phyloP scores from a whole-genome alignment of 53 echinoderm and acorn worm genomes.

The Arbacia lixula region DNA sequence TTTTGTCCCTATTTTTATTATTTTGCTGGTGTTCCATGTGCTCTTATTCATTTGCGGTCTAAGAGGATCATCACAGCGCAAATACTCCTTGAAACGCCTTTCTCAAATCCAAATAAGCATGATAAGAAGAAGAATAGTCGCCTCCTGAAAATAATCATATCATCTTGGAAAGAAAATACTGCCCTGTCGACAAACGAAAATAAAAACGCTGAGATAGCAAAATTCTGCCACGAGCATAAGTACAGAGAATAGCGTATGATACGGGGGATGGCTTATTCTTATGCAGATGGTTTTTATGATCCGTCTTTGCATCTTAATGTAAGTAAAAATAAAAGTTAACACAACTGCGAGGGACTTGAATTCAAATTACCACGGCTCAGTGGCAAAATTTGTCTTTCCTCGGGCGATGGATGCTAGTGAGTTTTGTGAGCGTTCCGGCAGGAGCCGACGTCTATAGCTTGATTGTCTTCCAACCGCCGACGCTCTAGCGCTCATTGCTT shows the following conservation, averaged over 20 bases:
- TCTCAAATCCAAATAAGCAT: no score
- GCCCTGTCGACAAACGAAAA: neutral
- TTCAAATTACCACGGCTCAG: slow-evolving; percentile 54
- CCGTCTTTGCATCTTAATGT: slow-evolving; percentile 1
- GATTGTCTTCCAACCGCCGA: neutral
- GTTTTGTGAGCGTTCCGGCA: slow-evolving; percentile 2
- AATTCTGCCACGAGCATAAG: neutral
- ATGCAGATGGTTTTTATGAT: slow-evolving; percentile 24
- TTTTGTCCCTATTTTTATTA: no score
- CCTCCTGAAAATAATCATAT: slow-evolving; percentile 20
- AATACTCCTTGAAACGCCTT: no score
- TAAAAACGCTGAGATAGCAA: neutral
- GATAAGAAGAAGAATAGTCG: no score
- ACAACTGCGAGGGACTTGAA: slow-evolving; percentile 45
- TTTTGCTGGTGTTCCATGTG: no score
- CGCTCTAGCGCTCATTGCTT: neutral
- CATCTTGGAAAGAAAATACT: neutral
- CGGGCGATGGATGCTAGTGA: slow-evolving; percentile 18
- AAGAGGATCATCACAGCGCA: no score
- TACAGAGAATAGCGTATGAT: neutral
- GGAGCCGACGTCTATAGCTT: neutral
- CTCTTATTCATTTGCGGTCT: no score
- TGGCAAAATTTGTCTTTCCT: slow-evolving; percentile 14
- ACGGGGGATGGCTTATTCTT: slow-evolving; percentile 14
- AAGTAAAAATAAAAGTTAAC: slow-evolving; percentile 15